phyloP scores from a whole-genome alignment of 1,140 invertebrate species.

The Ceratosolen solmsi region DNA sequence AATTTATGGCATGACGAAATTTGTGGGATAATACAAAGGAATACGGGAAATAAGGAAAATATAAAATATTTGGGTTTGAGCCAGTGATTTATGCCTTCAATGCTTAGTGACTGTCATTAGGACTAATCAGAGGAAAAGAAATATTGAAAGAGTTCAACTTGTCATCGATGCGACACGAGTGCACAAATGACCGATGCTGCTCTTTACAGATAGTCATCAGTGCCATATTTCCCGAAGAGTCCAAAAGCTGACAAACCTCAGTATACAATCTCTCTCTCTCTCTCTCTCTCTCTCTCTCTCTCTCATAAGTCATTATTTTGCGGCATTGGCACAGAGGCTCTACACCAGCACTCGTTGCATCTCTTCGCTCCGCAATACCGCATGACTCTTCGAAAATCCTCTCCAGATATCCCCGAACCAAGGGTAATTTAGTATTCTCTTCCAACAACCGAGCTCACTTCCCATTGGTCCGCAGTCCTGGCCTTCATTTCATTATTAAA shows the following conservation, averaged over 20 bases:
- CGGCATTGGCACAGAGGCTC: background rate
- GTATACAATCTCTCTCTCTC: too few relatives aligned
- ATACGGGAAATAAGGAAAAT: background rate
- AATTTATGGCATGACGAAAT: too few relatives aligned
- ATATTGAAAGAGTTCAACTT: constrained; percentile 12
- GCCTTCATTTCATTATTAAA: background rate
- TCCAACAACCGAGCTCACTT: background rate
- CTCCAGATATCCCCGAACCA: constrained; percentile 37
- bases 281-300: too few relatives aligned
- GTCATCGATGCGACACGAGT: constrained; percentile 21
- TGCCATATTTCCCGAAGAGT: constrained; percentile 35
- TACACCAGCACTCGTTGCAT: background rate
- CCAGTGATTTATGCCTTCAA: constrained; percentile 29
- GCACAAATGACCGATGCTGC: constrained; percentile 15
- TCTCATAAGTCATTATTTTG: background rate
- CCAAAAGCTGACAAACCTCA: background rate
- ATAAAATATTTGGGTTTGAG: background rate
- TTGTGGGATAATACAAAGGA: too few relatives aligned
- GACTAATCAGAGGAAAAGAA: constrained; percentile 30
- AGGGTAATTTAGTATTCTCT: constrained; percentile 52
- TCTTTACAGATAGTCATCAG: constrained; percentile 37
- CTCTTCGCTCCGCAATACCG: background rate
- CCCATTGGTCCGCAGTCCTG: background rate
- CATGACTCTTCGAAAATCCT: constrained; percentile 35
- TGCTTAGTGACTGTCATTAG: constrained; percentile 38